These are phyloP conservation scores for Nesospiza acunhae DNA, from an alignment of 2,113 vertebrate species.

Conservation along the genomic window DNA sequence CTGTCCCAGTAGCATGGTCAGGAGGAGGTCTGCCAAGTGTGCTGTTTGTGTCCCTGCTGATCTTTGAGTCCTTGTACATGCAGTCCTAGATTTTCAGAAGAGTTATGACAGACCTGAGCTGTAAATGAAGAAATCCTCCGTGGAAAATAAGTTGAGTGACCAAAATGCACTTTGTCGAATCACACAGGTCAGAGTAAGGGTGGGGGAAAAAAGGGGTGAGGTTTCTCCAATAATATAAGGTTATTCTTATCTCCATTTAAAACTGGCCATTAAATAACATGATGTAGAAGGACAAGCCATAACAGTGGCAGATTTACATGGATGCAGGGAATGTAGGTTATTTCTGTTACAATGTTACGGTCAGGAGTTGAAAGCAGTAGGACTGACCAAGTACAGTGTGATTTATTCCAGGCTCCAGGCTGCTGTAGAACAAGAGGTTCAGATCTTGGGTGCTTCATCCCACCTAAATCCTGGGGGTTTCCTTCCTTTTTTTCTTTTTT, in stretches of 20 bases:
- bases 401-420: neutral
- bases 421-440: neutral
- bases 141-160: neutral
- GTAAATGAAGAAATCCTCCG: neutral
- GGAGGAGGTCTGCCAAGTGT: neutral
- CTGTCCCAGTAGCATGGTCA: neutral
- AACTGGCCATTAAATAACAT: neutral
- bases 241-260: neutral
- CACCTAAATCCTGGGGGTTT: neutral
- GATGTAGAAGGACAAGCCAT: neutral
- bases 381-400: neutral
- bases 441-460: neutral
- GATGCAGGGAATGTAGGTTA: neutral
- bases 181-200: neutral
- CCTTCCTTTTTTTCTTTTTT: neutral
- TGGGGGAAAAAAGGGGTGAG: fast-evolving
- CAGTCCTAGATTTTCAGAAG: neutral
- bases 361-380: neutral
- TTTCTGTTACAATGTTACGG: neutral
- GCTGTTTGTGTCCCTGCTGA: neutral
- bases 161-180: neutral
- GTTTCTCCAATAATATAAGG: neutral
- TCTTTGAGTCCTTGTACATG: neutral
- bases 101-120: neutral
- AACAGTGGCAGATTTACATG: neutral